Percentiles rank a stretch among this genome's conserved stretches.
These are phyloP conservation scores for Microtus oregoni DNA, from an alignment of 2,113 vertebrate species.

Conservation along the genomic window DNA sequence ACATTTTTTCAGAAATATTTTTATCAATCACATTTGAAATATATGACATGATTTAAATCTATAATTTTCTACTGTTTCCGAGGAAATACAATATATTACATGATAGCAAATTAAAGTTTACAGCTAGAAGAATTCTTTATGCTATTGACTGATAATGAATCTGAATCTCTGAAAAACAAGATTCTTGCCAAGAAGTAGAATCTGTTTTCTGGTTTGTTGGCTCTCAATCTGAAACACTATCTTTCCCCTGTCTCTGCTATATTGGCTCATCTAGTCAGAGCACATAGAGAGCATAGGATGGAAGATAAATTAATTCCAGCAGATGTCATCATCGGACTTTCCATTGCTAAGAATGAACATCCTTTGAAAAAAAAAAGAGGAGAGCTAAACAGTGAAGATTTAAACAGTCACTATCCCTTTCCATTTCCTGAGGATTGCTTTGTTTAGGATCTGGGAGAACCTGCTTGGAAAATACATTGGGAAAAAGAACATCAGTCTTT, in stretches of 20 bases:
- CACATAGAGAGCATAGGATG: neutral
- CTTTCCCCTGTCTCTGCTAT: neutral
- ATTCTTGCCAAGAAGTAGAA: neutral
- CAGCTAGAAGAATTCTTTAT: neutral
- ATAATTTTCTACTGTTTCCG: neutral
- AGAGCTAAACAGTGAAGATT: neutral
- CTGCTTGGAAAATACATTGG: neutral
- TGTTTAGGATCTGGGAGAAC: neutral
- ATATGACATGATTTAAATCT: neutral
- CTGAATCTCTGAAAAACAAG: neutral
- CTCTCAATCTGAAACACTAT: neutral
- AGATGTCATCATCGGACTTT: neutral
- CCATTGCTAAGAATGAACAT: neutral
- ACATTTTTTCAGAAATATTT: neutral
- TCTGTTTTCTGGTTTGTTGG: neutral
- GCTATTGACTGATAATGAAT: neutral
- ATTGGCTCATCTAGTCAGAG: neutral
- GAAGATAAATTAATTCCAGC: neutral
- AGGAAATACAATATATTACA: neutral
- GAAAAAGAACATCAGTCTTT: neutral
- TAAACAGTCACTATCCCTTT: neutral
- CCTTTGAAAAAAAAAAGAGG: neutral
- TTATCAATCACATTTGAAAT: neutral
- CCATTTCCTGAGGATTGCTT: neutral
- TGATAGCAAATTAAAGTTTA: neutral